Evolutionary conservation across 1,140 invertebrate genomes (phyloP).

Genomic region (Formica exsecta): DNA sequence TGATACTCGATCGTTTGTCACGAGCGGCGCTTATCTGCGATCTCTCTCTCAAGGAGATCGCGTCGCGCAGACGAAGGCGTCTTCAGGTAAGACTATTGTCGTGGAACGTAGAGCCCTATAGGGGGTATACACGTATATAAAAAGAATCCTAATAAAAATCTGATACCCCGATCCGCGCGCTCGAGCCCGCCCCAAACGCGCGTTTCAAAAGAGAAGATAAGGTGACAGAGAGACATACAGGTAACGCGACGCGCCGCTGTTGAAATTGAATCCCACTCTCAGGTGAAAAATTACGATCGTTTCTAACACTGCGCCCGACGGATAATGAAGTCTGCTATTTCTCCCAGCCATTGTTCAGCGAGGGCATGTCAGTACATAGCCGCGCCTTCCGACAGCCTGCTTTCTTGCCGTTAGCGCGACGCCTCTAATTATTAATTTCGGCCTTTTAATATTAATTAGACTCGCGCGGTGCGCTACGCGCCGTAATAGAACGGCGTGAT

Average conservation of each 20-base stretch:
- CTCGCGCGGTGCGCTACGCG: constrained; percentile 13
- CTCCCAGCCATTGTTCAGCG: constrained; percentile 10
- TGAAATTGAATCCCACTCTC: constrained; percentile 77
- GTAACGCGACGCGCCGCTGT: constrained; percentile 69
- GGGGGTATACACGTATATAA: constrained; percentile 44
- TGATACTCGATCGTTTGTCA: constrained; percentile 58
- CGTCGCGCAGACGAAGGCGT: constrained; percentile 23
- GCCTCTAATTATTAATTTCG: constrained; percentile 70
- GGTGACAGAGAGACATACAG: constrained; percentile 63
- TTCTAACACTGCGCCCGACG: constrained; percentile 14
- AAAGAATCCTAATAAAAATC: constrained; percentile 79
- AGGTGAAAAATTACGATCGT: constrained; percentile 71
- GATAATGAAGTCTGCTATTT: constrained; percentile 64
- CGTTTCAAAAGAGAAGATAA: constrained; percentile 65
- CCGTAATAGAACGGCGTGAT: constrained; percentile 49
- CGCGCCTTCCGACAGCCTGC: constrained; percentile 44
- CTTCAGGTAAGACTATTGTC: constrained; percentile 35
- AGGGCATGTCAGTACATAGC: constrained; percentile 29
- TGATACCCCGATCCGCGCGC: constrained; percentile 57
- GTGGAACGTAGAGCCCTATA: constrained; percentile 29
- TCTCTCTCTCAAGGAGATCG: constrained; percentile 12
- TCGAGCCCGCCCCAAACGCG: constrained; percentile 12
- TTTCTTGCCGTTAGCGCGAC: constrained; percentile 44
- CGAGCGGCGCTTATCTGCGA: constrained; percentile 62
- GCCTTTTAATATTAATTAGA: constrained; percentile 71